phyloP scores from a whole-genome alignment of 2,113 vertebrate genomes.

The Gambusia holbrooki region DNA sequence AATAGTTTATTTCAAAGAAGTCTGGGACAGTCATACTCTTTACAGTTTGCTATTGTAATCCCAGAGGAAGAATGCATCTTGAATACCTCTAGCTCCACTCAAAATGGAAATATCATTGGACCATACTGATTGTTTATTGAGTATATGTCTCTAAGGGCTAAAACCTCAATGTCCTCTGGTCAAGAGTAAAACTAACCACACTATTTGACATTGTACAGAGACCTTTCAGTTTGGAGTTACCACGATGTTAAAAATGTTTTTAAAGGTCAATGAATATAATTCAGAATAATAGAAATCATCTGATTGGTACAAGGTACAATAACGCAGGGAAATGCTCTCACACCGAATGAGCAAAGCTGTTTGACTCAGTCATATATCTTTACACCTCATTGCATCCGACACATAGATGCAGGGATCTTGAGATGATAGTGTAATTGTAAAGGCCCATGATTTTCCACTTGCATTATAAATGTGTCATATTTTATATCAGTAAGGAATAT shows the following conservation, averaged over 20 bases:
- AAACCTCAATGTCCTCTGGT: no score
- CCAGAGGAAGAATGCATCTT: no score
- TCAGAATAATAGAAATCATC: constrained; percentile 27
- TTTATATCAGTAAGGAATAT: constrained; percentile 44
- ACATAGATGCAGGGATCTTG: constrained; percentile 45
- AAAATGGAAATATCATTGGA: not conserved
- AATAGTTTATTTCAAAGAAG: no score
- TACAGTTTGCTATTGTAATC: no score
- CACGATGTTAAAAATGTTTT: not conserved
- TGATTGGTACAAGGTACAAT: constrained; percentile 46
- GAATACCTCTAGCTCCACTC: no score
- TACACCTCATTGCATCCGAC: constrained; percentile 49
- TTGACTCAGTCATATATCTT: constrained; percentile 53
- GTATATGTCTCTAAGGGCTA: not conserved
- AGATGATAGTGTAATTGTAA: constrained; percentile 51
- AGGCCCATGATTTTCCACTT: constrained; percentile 46
- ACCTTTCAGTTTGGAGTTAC: not conserved
- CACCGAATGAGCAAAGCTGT: constrained; percentile 54
- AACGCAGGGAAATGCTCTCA: constrained; percentile 41
- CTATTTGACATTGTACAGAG: not conserved
- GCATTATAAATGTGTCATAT: constrained; percentile 62
- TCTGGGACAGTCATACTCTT: no score
- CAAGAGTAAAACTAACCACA: no score
- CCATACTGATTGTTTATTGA: not conserved
- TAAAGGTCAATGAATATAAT: constrained; percentile 9